A percentile compares a stretch with the other conserved stretches of the same genome.
Evolutionary conservation across 37 sponge, comb jelly and placozoan genomes (phyloP).

Genomic region (Beroe ovata): DNA sequence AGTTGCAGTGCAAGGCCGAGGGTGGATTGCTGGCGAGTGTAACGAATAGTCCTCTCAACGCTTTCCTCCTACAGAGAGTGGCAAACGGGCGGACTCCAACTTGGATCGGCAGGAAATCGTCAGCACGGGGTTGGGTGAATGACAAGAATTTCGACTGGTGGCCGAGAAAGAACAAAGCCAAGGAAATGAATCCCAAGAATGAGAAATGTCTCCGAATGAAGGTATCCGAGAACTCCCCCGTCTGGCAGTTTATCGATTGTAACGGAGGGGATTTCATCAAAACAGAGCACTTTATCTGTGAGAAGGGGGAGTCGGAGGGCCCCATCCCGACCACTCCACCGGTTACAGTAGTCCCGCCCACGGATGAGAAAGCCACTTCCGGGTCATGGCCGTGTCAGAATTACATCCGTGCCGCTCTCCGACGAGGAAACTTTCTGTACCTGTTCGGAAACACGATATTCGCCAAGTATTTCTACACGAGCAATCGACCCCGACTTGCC

Average conservation of each 20-base stretch:
- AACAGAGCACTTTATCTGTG: conserved; percentile 28
- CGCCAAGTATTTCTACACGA: conserved; percentile 20
- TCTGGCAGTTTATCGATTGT: conserved; percentile 20
- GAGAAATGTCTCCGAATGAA: neutral
- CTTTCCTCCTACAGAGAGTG: neutral
- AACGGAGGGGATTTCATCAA: neutral
- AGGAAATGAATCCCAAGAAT: neutral
- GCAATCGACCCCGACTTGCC: neutral
- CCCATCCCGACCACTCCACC: neutral
- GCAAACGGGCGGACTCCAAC: conserved; percentile 11
- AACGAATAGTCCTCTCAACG: conserved; percentile 13
- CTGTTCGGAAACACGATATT: conserved; percentile 11
- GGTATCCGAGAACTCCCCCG: neutral
- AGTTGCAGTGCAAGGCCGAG: neutral
- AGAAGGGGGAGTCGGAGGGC: neutral
- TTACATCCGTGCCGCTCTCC: neutral
- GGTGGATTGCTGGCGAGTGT: neutral
- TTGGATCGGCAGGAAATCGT: conserved; percentile 43
- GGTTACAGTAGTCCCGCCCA: neutral
- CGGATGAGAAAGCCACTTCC: neutral
- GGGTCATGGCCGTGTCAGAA: neutral
- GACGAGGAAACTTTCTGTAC: conserved; percentile 34
- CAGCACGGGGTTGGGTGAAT: neutral
- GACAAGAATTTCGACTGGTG: neutral
- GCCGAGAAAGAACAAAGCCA: neutral